Evolutionary conservation across 37 sponge, comb jelly and placozoan species (phyloP).

Genomic region (Diacarnus erythraeanus): DNA sequence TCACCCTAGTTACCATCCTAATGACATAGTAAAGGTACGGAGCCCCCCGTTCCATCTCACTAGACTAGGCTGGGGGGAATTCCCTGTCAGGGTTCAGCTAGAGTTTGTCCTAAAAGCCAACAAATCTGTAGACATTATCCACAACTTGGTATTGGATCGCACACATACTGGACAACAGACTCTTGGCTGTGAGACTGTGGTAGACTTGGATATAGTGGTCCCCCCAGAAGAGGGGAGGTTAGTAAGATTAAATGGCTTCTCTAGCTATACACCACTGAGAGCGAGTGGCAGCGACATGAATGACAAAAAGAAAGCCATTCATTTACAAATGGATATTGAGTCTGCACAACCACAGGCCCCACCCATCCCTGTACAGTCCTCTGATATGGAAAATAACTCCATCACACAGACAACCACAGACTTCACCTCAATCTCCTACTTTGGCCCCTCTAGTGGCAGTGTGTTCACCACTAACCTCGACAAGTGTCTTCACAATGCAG

Average conservation of each 20-base stretch:
- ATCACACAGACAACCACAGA: constrained; percentile 1
- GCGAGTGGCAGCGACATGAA: neutral
- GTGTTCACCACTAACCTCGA: constrained; percentile 29
- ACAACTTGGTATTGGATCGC: constrained; percentile 72
- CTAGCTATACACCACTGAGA: neutral
- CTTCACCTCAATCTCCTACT: neutral
- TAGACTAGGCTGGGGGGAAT: constrained; percentile 90
- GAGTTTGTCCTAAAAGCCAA: constrained; percentile 50
- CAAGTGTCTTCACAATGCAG: constrained; percentile 44
- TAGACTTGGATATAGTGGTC: constrained; percentile 39
- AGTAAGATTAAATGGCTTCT: neutral
- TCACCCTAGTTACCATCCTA: constrained; percentile 88
- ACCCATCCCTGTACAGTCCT: neutral
- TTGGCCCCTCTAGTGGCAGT: constrained; percentile 7
- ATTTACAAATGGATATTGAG: neutral
- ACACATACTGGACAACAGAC: constrained; percentile 87
- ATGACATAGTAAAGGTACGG: constrained; percentile 66
- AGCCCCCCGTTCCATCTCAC: constrained; percentile 83
- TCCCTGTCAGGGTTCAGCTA: constrained; percentile 84
- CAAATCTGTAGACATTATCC: constrained; percentile 80
- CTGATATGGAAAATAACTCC: neutral
- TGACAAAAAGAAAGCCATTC: neutral
- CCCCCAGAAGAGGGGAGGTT: neutral
- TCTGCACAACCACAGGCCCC: neutral
- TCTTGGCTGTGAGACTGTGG: constrained; percentile 81